Conservation (phyloP, 2,113 vertebrate species). For the Sinosuthora webbiana region DNA sequence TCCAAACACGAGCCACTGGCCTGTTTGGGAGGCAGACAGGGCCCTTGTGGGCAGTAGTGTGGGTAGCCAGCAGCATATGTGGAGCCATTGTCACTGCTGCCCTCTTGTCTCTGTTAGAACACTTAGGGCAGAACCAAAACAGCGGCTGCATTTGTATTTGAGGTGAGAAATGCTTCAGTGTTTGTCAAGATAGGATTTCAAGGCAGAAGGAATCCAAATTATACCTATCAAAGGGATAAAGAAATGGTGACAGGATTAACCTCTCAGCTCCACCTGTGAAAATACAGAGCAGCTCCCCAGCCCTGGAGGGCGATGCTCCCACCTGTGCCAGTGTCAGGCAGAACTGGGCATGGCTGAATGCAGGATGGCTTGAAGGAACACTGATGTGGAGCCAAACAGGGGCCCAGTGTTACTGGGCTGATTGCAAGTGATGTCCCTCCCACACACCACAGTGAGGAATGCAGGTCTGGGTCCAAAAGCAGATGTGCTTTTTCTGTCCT, state of each 20-base stretch:
- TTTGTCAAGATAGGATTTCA: background rate
- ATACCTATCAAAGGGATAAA: background rate
- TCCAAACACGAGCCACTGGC: background rate
- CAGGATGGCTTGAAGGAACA: rapidly evolving
- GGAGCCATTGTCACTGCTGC: rapidly evolving
- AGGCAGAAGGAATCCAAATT: background rate
- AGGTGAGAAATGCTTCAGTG: background rate
- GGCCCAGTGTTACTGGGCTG: background rate
- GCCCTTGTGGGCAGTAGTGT: rapidly evolving
- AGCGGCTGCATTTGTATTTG: rapidly evolving
- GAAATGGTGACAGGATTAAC: background rate
- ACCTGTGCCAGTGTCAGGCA: background rate
- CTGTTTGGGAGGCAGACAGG: background rate
- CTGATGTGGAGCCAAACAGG: background rate
- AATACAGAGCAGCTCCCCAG: background rate
- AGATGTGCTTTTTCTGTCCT: background rate
- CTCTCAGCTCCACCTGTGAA: background rate
- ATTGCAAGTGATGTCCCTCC: background rate
- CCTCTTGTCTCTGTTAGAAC: background rate
- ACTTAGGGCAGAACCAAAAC: background rate
- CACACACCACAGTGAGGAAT: background rate
- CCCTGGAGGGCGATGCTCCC: background rate
- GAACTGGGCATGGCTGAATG: background rate
- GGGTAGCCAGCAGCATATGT: background rate
- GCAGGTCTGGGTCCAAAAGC: background rate